Evolutionary conservation across 2,113 vertebrate species (phyloP).

Genomic region (Ceyx margarethae): DNA sequence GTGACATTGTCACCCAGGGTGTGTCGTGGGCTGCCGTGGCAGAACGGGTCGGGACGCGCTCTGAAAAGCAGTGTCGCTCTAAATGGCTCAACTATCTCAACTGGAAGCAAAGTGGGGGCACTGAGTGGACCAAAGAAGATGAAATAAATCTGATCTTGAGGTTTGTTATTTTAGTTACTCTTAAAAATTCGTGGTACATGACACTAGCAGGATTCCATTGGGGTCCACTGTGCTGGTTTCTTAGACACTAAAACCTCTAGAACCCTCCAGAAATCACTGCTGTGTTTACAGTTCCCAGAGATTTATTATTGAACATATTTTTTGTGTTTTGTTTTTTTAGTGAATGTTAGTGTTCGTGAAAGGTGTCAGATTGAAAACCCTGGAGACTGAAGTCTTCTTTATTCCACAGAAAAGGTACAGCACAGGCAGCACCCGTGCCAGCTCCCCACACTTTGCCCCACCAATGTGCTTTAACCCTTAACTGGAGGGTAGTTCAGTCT

Average conservation of each 20-base stretch:
- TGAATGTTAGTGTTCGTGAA: constrained; percentile 68
- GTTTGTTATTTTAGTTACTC: constrained; percentile 69
- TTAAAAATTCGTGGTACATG: not conserved
- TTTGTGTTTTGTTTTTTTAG: constrained; percentile 71
- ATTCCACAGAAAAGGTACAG: constrained; percentile 72
- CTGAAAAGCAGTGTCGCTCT: constrained; percentile 97
- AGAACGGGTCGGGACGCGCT: constrained; percentile 91
- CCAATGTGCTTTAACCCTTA: constrained; percentile 55
- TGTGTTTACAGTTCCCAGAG: constrained; percentile 52
- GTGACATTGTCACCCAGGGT: constrained; percentile 93
- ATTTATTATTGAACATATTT: constrained; percentile 66
- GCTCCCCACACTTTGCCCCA: constrained; percentile 63
- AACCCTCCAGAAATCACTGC: constrained; percentile 40
- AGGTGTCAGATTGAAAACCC: constrained; percentile 72
- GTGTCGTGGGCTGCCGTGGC: constrained; percentile 97
- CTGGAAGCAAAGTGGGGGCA: constrained; percentile 98
- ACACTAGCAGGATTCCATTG: constrained; percentile 1
- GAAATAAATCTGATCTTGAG: constrained; percentile 92
- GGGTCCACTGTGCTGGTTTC: constrained; percentile 41
- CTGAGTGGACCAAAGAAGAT: constrained; percentile 98
- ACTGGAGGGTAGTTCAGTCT: constrained; percentile 65
- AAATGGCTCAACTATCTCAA: constrained; percentile 99
- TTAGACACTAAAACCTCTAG: constrained; percentile 37
- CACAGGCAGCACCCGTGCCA: constrained; percentile 63
- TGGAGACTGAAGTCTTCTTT: constrained; percentile 76